Conservation (phyloP, 2,888 invertebrate species). For the Creontiades dilutus region DNA sequence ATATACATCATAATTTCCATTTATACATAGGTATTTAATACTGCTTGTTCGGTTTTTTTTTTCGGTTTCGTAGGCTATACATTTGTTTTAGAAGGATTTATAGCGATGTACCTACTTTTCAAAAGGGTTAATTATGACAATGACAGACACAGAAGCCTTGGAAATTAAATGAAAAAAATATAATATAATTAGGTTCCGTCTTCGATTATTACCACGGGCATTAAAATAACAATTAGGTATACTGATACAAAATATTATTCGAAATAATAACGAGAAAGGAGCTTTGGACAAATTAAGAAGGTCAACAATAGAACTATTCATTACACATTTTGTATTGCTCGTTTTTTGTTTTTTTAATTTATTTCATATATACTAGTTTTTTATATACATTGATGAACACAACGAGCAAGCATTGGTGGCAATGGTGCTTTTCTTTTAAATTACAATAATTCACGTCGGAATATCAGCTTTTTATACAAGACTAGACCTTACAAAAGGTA, state of each 20-base stretch:
- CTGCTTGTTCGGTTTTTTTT: conserved; percentile 58
- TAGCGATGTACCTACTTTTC: conserved; percentile 15
- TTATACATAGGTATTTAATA: conserved; percentile 65
- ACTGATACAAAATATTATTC: background rate
- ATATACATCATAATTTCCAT: conserved; percentile 64
- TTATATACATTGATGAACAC: conserved; percentile 66
- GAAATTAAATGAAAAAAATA: background rate
- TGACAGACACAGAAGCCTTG: conserved; percentile 13
- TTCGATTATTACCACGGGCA: background rate
- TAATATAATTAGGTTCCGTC: background rate
- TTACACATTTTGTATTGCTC: conserved; percentile 59
- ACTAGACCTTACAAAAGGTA: conserved; percentile 58
- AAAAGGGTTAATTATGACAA: conserved; percentile 1
- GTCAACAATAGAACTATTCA: background rate
- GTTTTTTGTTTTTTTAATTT: conserved; percentile 35
- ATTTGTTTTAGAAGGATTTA: conserved; percentile 10
- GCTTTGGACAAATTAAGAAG: background rate
- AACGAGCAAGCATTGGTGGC: conserved; percentile 66
- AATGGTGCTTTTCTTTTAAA: conserved; percentile 52
- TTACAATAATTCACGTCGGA: conserved; percentile 17
- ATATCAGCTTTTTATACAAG: conserved; percentile 33
- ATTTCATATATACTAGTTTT: conserved; percentile 13
- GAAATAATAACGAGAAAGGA: background rate
- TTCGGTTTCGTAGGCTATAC: background rate
- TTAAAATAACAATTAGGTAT: background rate